phyloP scores from a whole-genome alignment of 2,113 vertebrate species.

The Varanus salvator region DNA sequence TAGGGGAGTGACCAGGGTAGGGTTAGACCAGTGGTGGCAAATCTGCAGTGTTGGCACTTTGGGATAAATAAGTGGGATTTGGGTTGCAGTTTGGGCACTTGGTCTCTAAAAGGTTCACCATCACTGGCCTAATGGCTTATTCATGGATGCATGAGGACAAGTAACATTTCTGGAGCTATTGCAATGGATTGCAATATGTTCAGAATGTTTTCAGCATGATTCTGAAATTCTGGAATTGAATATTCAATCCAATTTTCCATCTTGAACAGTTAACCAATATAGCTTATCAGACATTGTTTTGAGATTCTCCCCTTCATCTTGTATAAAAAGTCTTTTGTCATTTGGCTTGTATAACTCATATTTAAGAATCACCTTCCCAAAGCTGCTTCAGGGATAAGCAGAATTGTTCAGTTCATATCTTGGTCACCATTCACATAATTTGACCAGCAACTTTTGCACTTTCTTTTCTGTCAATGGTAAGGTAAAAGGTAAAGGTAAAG shows the following conservation, averaged over 20 bases:
- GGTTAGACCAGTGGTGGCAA: too few species aligned
- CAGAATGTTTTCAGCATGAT: neutral
- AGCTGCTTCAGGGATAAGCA: neutral
- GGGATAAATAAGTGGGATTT: too few species aligned
- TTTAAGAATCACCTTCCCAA: neutral
- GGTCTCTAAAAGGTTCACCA: too few species aligned
- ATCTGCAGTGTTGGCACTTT: too few species aligned
- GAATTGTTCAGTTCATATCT: neutral
- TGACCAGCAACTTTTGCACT: neutral
- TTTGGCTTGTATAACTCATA: neutral
- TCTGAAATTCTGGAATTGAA: neutral
- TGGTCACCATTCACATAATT: neutral
- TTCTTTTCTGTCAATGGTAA: neutral
- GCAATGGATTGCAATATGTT: neutral
- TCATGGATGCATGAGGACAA: neutral
- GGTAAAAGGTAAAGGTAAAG: too few species aligned
- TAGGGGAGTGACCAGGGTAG: too few species aligned
- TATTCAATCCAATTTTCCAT: neutral
- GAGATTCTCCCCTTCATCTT: too few species aligned
- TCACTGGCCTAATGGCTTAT: neutral
- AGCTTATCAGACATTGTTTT: neutral
- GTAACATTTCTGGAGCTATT: neutral
- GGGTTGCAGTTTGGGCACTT: too few species aligned
- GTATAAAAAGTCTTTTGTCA: neutral
- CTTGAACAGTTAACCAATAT: neutral